phyloP scores from a whole-genome alignment of 2,113 vertebrate species.

The human (Homo sapiens) region DNA sequence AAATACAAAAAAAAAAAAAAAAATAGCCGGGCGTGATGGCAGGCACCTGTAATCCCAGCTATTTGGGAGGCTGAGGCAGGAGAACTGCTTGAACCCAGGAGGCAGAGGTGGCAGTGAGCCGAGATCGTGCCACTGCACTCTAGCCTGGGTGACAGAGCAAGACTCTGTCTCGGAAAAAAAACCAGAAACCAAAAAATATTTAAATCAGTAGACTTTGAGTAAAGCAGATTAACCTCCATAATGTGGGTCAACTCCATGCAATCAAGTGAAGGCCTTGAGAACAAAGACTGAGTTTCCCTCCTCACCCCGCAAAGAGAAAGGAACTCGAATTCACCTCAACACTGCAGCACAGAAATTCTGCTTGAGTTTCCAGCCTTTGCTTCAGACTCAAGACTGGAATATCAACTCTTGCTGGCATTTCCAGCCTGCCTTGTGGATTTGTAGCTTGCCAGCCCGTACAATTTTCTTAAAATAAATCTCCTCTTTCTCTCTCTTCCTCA shows the following conservation, averaged over 20 bases:
- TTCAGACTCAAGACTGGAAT: neutral
- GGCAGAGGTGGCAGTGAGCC: no score
- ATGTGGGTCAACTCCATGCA: neutral
- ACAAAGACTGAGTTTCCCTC: neutral
- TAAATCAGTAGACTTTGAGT: neutral
- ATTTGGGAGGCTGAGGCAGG: no score
- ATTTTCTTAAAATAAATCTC: neutral
- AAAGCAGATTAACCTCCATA: neutral
- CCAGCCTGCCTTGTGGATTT: neutral
- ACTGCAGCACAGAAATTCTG: neutral
- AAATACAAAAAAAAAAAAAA: no score
- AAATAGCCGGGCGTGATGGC: no score
- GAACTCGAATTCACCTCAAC: neutral
- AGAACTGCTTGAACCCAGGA: no score
- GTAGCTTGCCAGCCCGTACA: neutral
- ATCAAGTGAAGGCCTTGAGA: neutral
- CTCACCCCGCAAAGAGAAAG: neutral
- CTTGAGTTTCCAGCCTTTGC: neutral
- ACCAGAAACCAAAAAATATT: neutral
- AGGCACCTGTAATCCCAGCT: no score
- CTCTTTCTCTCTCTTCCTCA: neutral
- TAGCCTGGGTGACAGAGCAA: no score
- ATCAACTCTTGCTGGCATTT: neutral
- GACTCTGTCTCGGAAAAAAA: no score
- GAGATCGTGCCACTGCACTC: no score